A percentile compares a stretch with the other conserved stretches of the same genome.
These are phyloP conservation scores for Phodopus roborovskii DNA, from an alignment of 2,113 vertebrate species.

Conservation along the genomic window DNA sequence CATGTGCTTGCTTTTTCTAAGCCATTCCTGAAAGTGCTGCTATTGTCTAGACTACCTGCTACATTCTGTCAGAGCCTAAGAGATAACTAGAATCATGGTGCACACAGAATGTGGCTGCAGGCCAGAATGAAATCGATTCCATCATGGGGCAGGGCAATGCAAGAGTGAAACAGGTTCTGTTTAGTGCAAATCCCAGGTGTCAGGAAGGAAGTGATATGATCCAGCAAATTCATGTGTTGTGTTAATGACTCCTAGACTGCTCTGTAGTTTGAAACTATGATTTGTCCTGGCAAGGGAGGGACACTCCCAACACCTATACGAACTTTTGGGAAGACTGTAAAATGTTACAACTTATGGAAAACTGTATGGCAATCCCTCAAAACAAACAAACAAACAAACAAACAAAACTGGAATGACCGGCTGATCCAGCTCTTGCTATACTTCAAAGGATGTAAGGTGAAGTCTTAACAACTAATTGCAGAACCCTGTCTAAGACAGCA, in stretches of 20 bases:
- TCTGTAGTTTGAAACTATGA: background rate
- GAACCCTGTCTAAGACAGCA: too few relatives aligned
- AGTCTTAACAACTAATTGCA: background rate
- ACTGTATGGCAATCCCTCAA: background rate
- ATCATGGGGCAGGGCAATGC: background rate
- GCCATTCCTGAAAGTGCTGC: background rate
- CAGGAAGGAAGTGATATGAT: background rate
- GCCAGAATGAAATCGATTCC: background rate
- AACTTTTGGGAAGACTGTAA: background rate
- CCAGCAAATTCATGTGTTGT: background rate
- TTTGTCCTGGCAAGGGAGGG: background rate
- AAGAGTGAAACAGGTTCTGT: background rate
- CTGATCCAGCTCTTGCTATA: background rate
- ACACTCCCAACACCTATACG: background rate
- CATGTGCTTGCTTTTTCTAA: background rate
- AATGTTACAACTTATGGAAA: background rate
- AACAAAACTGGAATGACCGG: background rate
- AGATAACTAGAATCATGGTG: background rate
- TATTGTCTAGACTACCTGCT: background rate
- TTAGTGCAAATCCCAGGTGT: background rate
- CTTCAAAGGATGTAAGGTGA: background rate
- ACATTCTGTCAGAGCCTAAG: background rate
- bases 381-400: background rate
- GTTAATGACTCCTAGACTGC: background rate
- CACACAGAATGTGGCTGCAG: background rate